phyloP scores from a whole-genome alignment of 1,140 invertebrate species.

The Andricus grossulariae region DNA sequence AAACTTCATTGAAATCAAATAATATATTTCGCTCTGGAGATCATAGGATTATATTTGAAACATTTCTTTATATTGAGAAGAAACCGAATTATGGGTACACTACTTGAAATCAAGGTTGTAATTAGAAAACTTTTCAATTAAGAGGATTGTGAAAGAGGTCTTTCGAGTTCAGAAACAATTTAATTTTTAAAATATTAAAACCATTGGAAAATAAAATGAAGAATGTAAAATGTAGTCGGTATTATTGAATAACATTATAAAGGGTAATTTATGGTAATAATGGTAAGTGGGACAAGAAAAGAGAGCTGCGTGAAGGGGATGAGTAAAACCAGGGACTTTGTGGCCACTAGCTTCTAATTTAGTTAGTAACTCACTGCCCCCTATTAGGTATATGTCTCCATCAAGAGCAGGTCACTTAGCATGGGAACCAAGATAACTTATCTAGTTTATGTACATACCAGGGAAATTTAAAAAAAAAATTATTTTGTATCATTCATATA shows the following conservation, averaged over 20 bases:
- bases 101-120: too few relatives aligned
- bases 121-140: too few relatives aligned
- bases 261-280: not conserved
- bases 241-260: not conserved
- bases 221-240: too few relatives aligned
- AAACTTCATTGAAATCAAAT: conserved; percentile 11
- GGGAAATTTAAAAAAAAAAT: not conserved
- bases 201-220: too few relatives aligned
- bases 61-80: too few relatives aligned
- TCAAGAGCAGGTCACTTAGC: conserved; percentile 53
- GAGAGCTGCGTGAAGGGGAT: not conserved
- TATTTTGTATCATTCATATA: too few relatives aligned
- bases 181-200: too few relatives aligned
- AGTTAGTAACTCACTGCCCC: conserved; percentile 55
- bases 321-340: not conserved
- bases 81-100: too few relatives aligned
- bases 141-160: too few relatives aligned
- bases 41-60: too few relatives aligned
- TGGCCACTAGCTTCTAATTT: conserved; percentile 49
- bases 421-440: not conserved
- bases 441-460: not conserved
- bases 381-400: conserved; percentile 55
- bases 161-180: too few relatives aligned
- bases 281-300: not conserved
- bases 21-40: too few relatives aligned